Base-by-base conservation (phyloP, 1,140 invertebrate genomes). In the Pemphigus obesinymphae region DNA sequence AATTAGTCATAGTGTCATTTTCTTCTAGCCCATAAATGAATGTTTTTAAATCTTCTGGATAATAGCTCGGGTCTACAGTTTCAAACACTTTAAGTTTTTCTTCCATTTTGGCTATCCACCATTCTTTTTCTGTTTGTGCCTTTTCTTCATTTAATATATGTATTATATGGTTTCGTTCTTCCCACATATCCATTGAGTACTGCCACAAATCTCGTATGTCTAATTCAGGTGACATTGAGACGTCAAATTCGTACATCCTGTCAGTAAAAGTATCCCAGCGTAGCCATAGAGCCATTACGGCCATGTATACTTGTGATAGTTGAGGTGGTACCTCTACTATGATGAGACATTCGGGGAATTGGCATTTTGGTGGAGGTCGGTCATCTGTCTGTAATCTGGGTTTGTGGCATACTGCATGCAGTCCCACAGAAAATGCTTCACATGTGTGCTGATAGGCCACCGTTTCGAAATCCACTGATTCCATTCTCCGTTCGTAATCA, bases 211-310 rank as follows among this genome's bases (percentile, higher is more conserved):
- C 45, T 37, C 58, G 23, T 11, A 23, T 55, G 10, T 84, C 23
- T 40, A 82, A 43, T 13, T 37, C 40, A 53, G 58, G 40, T 37
- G 76, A 72, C 50, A 45, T 78, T 43, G 43, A 63, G 86, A 87
- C 7, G 85, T 85, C 7, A 63, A 82, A 82, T 72, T 23, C 37
- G 1, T 8, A 10, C 55, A 80, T 80, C 17, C 76, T 84, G 66
- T 89, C 87, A 1, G 88, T 89, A 66, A 87, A 89, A 85, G 91
- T 90, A 83, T 92, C 91, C 83, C 91, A 91, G 80, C 88, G 88
- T 7, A 90, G 82, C 88, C 91, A 91, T 61, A 92, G 86, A 10
- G 88, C 88, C 58, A 91, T 87, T 26, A 92, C 85, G 0, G 90
- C 90, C 40, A 89, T 88, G 43, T 88, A 88, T 63, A 89, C 88